A percentile compares a stretch with the other conserved stretches of the same genome.
These are phyloP conservation scores for Setophaga petechia DNA, from an alignment of 2,113 vertebrate species.

Conservation along the genomic window DNA sequence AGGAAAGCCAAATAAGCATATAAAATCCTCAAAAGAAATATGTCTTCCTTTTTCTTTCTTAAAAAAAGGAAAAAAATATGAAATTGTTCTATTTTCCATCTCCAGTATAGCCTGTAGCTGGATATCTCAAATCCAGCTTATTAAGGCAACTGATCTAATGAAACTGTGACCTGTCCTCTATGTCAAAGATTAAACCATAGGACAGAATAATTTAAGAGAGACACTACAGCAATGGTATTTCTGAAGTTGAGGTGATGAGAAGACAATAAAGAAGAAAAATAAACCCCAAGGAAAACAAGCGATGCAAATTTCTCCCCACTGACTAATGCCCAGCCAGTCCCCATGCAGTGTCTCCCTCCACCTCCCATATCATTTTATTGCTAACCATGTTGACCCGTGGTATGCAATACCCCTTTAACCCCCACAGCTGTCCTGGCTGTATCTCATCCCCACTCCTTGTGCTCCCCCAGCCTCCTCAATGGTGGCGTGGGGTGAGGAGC, in stretches of 20 bases:
- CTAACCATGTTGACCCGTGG: fast-evolving
- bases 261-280: background rate
- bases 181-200: background rate
- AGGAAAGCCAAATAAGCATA: background rate
- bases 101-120: background rate
- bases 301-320: background rate
- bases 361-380: background rate
- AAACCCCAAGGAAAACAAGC: background rate
- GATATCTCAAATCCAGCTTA: background rate
- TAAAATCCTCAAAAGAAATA: background rate
- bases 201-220: background rate
- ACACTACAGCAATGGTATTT: background rate
- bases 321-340: background rate
- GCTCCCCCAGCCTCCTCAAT: fast-evolving
- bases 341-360: fast-evolving
- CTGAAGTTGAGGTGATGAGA: fast-evolving
- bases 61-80: background rate
- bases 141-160: background rate
- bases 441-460: background rate
- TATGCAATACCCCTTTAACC: too few species aligned
- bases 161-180: background rate
- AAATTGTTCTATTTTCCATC: background rate
- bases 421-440: background rate
- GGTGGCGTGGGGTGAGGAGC: fast-evolving
- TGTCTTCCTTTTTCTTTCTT: background rate